Conservation (phyloP, 23 tunicate genomes). For the Phallusia fumigata region DNA sequence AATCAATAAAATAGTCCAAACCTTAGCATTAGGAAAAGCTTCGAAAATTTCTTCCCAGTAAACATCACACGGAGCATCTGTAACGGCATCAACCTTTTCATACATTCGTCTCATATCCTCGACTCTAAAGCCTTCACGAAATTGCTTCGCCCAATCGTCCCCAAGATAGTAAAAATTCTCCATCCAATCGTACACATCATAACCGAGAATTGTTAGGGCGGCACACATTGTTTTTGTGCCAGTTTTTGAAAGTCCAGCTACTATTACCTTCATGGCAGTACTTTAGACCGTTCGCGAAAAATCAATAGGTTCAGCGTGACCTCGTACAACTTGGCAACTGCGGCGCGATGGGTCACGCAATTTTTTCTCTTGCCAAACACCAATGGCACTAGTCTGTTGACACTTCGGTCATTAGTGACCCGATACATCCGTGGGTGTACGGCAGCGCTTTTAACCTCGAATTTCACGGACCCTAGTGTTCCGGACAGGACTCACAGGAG, state of each 20-base stretch:
- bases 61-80: background rate
- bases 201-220: background rate
- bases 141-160: conserved; percentile 2
- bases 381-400: no score
- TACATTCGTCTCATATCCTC: conserved; percentile 15
- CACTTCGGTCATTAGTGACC: no score
- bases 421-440: no score
- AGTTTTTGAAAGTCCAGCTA: conserved; percentile 13
- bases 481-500: no score
- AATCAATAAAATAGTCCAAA: no score
- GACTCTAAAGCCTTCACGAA: background rate
- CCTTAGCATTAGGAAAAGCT: conserved; percentile 23
- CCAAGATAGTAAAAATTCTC: conserved; percentile 14
- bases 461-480: no score
- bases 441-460: no score
- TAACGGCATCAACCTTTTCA: conserved; percentile 14
- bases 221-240: conserved; percentile 15
- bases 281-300: no score
- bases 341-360: no score
- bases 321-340: no score
- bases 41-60: conserved; percentile 23
- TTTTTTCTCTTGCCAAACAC: no score
- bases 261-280: conserved; percentile 29
- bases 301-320: no score
- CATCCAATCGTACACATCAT: conserved; percentile 12